phyloP scores from a whole-genome alignment of 2,888 invertebrate genomes.

The Cenopis cana region DNA sequence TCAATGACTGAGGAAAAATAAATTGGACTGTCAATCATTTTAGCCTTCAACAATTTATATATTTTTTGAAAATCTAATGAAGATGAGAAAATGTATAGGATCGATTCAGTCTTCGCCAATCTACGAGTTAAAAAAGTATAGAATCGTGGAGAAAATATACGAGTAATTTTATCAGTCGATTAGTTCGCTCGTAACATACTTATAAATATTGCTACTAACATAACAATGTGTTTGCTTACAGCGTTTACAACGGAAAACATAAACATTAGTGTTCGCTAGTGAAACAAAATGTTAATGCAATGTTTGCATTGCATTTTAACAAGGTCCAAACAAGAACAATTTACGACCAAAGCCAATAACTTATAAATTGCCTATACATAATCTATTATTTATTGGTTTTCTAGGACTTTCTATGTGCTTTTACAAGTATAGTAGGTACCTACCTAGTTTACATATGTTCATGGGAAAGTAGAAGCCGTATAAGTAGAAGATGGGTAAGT shows the following conservation, averaged over 20 bases:
- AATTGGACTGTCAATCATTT: slow-evolving; percentile 34
- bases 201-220: not conserved
- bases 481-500: not conserved
- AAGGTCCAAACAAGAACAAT: not conserved
- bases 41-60: not conserved
- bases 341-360: slow-evolving; percentile 5
- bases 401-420: slow-evolving; percentile 9
- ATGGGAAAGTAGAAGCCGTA: not conserved
- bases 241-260: not conserved
- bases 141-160: not conserved
- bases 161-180: not conserved
- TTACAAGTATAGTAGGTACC: not conserved
- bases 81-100: slow-evolving; percentile 1
- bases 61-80: slow-evolving; percentile 1
- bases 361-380: not conserved
- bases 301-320: not conserved
- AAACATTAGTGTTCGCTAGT: not conserved
- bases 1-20: slow-evolving; percentile 7
- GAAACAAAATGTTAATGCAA: slow-evolving; percentile 6
- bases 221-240: not conserved
- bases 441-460: not conserved
- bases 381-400: slow-evolving; percentile 5
- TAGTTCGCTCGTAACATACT: not conserved
- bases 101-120: not conserved
- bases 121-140: not conserved